These are phyloP conservation scores for Triops cancriformis DNA, from an alignment of 1,140 invertebrate genomes.

Conservation along the genomic window DNA sequence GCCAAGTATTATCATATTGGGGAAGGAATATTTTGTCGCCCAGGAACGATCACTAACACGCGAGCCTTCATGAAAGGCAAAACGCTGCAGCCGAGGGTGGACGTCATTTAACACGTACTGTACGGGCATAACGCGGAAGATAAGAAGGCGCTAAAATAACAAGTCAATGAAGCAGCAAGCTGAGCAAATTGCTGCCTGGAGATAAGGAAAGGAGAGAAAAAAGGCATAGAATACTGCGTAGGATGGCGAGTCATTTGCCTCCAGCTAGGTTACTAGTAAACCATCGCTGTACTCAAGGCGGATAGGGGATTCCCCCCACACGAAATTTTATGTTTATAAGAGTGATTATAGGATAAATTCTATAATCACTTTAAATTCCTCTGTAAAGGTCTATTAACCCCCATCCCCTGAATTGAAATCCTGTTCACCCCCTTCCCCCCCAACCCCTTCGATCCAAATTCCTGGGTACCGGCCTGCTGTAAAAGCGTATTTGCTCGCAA, in stretches of 20 bases:
- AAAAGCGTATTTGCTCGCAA: too few relatives aligned
- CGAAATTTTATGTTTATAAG: too few relatives aligned
- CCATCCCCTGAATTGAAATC: too few relatives aligned
- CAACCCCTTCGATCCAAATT: too few relatives aligned
- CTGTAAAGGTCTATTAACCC: too few relatives aligned
- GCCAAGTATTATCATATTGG: not conserved
- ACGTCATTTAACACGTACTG: not conserved
- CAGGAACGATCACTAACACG: not conserved
- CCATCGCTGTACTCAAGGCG: too few relatives aligned
- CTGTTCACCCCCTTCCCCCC: too few relatives aligned
- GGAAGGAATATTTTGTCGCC: not conserved
- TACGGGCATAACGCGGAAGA: not conserved
- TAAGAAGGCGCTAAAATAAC: not conserved
- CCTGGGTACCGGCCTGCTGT: too few relatives aligned
- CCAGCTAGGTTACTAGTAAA: too few relatives aligned
- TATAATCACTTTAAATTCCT: too few relatives aligned
- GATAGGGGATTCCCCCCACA: too few relatives aligned
- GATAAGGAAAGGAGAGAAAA: not conserved
- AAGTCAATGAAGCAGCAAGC: not conserved
- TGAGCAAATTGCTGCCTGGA: not conserved
- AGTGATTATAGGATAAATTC: too few relatives aligned
- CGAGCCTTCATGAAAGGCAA: not conserved
- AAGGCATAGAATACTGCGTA: not conserved
- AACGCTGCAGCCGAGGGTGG: not conserved
- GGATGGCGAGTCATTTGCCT: not conserved